Base-by-base conservation (phyloP, 2,888 invertebrate species). In the Dichetophora obliterata region DNA sequence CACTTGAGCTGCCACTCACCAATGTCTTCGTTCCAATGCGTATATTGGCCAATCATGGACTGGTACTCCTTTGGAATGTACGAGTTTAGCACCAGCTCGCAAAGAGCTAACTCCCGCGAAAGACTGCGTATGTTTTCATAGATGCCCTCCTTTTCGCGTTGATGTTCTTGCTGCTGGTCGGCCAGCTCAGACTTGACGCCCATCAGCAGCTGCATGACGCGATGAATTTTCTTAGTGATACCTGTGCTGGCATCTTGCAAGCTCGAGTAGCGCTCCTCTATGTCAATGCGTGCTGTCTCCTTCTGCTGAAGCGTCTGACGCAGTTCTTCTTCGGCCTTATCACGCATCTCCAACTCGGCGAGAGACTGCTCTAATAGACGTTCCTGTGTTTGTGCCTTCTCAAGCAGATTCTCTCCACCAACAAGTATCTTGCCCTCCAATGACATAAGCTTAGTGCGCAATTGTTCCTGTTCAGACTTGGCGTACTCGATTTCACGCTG, bases 1-100 rank as follows among this genome's bases (percentile, higher is more conserved):
- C 98, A 98, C 88, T 95, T 95, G 65, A 99, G 92, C 88, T 99
- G 98, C 96, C 98, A 99, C 89, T 99, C 99, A 48, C 98, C 98
- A 48, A 98, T 96, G 86, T 99, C 98, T 89, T 98, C 98, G 90
- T 98, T 99, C 98, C 98, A 99, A 85, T 96, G 94, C 61, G 98
- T 95, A 86, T 98, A 96, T 84, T 94, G 92, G 85, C 97, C 96
- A 80, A 98, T 95, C 90, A 96, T 92, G 69, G 94, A 94, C 91
- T 97, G 95, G 89, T 98, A 98, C 87, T 97, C 95, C 84, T 93
- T 93, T 0, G 99, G 99, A 88, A 99, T 97, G 87, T 97, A 98
- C 63, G 94, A 94, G 87, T 98, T 96, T 52, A 99, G 93, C 82
- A 99, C 94, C 6, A 97, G 90, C 88, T 96, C 96, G 70, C 98